phyloP scores from a whole-genome alignment of 2,888 invertebrate species.

The Pterostichus madidus region DNA sequence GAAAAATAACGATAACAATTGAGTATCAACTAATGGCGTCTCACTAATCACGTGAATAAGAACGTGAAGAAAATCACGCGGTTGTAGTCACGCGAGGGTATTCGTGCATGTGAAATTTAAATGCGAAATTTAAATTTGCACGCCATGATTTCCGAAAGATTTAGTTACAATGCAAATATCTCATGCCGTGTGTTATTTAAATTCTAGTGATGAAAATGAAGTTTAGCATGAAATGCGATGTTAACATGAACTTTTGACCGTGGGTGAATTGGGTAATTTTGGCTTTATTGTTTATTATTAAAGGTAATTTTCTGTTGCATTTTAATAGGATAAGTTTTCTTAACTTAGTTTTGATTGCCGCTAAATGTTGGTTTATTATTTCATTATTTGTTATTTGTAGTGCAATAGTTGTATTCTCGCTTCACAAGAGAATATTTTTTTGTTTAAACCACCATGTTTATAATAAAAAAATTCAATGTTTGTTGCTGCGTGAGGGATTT shows the following conservation, averaged over 20 bases:
- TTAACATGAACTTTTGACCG: conserved; percentile 17
- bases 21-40: background rate
- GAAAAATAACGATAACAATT: conserved; percentile 14
- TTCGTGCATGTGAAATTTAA: background rate
- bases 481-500: too few relatives aligned
- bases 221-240: conserved; percentile 3
- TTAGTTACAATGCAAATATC: conserved; percentile 10
- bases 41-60: conserved; percentile 2
- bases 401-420: too few relatives aligned
- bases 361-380: too few relatives aligned
- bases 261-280: conserved; percentile 1
- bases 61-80: conserved; percentile 26
- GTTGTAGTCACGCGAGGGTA: background rate
- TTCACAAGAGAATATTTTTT: too few relatives aligned
- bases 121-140: conserved; percentile 10
- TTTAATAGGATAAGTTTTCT: background rate
- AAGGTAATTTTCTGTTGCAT: background rate
- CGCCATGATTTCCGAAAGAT: conserved; percentile 4
- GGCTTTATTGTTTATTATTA: background rate
- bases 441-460: too few relatives aligned
- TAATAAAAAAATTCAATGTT: too few relatives aligned
- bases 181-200: background rate
- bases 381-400: too few relatives aligned
- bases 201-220: background rate
- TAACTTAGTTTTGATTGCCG: too few relatives aligned